These are phyloP conservation scores for Campylomormyrus tamandua DNA, from an alignment of 2,113 vertebrate genomes.

Conservation along the genomic window DNA sequence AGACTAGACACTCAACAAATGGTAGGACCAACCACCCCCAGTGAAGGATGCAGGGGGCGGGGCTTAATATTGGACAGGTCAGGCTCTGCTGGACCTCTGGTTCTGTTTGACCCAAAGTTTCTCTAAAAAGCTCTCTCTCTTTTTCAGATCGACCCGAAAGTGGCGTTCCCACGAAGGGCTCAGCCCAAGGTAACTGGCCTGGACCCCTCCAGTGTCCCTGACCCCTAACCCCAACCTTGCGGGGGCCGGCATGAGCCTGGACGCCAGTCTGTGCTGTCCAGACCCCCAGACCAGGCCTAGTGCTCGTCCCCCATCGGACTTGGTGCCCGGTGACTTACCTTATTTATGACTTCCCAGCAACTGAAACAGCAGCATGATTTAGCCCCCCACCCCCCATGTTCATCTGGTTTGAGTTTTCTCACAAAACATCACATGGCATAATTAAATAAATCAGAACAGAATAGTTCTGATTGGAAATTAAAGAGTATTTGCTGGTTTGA, in stretches of 20 bases:
- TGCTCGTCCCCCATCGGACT: conserved; percentile 19
- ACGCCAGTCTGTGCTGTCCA: conserved; percentile 4
- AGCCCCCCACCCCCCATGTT: neutral
- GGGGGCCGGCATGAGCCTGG: neutral
- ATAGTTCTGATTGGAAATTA: neutral
- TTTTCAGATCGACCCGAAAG: conserved; percentile 92
- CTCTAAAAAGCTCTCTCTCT: neutral
- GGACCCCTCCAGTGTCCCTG: neutral
- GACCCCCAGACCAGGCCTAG: neutral
- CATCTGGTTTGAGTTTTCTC: neutral
- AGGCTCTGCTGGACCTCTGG: neutral
- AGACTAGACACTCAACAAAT: neutral
- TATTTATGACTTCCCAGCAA: neutral
- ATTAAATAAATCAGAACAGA: neutral
- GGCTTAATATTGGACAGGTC: neutral
- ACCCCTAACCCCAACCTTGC: neutral
- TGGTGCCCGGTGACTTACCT: conserved; percentile 36
- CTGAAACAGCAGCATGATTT: neutral
- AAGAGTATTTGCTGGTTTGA: neutral
- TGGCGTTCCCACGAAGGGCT: conserved; percentile 93
- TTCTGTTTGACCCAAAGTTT: neutral
- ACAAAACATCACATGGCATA: neutral
- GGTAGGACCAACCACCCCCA: neutral
- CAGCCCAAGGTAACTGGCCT: conserved; percentile 87
- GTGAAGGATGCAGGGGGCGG: neutral